Percentiles rank a stretch among this genome's conserved stretches.
Conservation (phyloP, 2,797 vertebrate genomes). For the Melanogrammus aeglefinus region DNA sequence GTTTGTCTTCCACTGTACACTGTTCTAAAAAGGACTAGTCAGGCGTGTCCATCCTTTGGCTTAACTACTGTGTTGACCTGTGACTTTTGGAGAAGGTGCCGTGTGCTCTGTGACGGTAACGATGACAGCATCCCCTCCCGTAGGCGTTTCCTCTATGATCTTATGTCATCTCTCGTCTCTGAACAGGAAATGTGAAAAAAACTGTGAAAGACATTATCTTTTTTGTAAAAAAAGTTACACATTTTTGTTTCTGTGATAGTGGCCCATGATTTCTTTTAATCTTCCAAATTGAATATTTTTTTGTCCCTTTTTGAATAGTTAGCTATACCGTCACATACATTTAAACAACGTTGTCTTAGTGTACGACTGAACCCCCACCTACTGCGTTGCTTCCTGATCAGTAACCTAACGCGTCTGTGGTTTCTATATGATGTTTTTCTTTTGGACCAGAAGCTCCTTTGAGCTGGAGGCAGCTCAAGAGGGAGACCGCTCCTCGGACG, state of each 20-base stretch:
- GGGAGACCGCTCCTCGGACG: slow-evolving; percentile 73
- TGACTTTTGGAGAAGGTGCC: too few relatives aligned
- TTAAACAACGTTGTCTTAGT: neutral
- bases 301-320: neutral
- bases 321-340: neutral
- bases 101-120: neutral
- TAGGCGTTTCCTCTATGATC: slow-evolving; percentile 65
- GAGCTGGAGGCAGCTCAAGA: slow-evolving; percentile 48
- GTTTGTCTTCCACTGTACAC: neutral
- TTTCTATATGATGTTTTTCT: slow-evolving; percentile 33
- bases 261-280: neutral
- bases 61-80: neutral
- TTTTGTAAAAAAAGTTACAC: neutral
- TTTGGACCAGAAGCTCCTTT: slow-evolving; percentile 54
- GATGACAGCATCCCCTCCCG: slow-evolving; percentile 48
- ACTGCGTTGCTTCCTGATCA: neutral
- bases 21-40: neutral
- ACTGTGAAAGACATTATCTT: neutral
- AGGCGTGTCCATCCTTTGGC: neutral
- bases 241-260: neutral
- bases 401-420: neutral
- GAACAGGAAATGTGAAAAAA: slow-evolving; percentile 66
- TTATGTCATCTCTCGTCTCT: slow-evolving; percentile 42
- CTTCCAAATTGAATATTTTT: neutral
- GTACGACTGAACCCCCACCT: neutral